These are phyloP conservation scores for Lucilia cuprina DNA, from an alignment of 1,140 invertebrate genomes.

Conservation along the genomic window DNA sequence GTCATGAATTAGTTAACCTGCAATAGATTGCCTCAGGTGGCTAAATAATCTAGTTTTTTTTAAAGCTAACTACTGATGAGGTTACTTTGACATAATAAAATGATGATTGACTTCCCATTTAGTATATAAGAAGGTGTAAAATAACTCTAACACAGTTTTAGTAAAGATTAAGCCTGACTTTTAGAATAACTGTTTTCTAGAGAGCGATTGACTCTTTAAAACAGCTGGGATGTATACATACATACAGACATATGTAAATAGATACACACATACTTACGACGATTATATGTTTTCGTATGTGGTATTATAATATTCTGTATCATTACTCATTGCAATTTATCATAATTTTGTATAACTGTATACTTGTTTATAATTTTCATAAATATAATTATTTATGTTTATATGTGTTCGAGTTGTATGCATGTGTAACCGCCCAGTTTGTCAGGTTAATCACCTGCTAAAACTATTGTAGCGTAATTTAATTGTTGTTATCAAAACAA, in stretches of 20 bases:
- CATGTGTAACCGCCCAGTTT: neutral
- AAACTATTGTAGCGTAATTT: neutral
- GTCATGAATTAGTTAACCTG: too few species aligned
- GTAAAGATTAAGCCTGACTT: too few species aligned
- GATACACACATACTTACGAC: neutral
- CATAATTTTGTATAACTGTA: neutral
- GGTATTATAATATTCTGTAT: neutral
- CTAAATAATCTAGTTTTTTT: too few species aligned
- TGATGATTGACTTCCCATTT: too few species aligned
- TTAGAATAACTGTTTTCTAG: too few species aligned
- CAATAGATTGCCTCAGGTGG: too few species aligned
- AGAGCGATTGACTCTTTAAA: too few species aligned
- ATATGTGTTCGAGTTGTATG: neutral
- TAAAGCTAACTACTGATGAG: too few species aligned
- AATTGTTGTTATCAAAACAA: neutral
- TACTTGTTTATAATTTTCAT: neutral
- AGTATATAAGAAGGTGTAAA: too few species aligned
- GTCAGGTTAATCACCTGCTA: constrained; percentile 1
- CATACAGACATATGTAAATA: neutral
- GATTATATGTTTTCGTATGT: neutral
- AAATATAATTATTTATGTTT: neutral
- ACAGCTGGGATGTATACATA: neutral
- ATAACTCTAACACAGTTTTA: too few species aligned
- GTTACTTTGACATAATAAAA: too few species aligned
- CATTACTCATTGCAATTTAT: neutral